A percentile compares a stretch with the other conserved stretches of the same genome.
phyloP scores from a whole-genome alignment of 1,140 invertebrate genomes.

The Meloidogyne exigua region DNA sequence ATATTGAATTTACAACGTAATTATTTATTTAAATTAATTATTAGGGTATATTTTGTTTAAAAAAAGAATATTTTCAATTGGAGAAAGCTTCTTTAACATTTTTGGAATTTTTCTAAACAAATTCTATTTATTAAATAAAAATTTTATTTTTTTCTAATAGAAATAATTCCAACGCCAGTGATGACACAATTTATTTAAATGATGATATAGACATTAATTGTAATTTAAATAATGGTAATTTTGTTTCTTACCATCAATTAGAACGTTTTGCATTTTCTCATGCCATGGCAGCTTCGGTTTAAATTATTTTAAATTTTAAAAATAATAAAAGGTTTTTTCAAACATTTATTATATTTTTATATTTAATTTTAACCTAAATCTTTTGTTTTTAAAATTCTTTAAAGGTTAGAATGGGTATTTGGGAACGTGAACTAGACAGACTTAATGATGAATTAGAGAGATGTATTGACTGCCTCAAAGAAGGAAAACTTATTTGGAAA shows the following conservation, averaged over 20 bases:
- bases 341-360: too few relatives aligned
- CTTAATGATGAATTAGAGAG: not conserved
- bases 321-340: too few relatives aligned
- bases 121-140: too few relatives aligned
- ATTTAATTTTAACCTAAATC: too few relatives aligned
- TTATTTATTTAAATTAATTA: not conserved
- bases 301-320: not conserved
- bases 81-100: not conserved
- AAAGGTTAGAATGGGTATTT: slow-evolving; percentile 42
- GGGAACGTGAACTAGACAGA: slow-evolving; percentile 34
- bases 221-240: not conserved
- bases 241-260: slow-evolving; percentile 18
- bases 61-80: not conserved
- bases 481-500: slow-evolving; percentile 1
- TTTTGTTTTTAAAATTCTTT: not conserved
- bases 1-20: slow-evolving; percentile 16
- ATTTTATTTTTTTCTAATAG: not conserved
- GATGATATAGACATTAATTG: not conserved
- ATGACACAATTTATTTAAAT: slow-evolving; percentile 18
- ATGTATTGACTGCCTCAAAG: not conserved
- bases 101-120: not conserved
- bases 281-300: slow-evolving; percentile 50
- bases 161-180: slow-evolving; percentile 5
- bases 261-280: slow-evolving; percentile 51
- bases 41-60: too few relatives aligned